These are phyloP conservation scores for Acleris cristana DNA, from an alignment of 2,888 invertebrate genomes.

Conservation along the genomic window DNA sequence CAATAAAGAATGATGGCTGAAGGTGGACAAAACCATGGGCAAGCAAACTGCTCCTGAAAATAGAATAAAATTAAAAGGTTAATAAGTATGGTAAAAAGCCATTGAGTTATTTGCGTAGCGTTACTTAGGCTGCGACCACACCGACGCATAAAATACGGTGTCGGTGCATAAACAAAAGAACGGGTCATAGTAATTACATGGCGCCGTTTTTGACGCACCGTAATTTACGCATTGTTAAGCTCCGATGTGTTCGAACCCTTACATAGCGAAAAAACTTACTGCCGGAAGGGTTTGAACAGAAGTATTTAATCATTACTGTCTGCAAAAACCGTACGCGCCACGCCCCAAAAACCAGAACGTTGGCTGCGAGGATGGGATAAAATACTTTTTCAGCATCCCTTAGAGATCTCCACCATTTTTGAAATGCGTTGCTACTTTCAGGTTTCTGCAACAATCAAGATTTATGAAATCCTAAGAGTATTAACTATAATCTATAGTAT, in stretches of 20 bases:
- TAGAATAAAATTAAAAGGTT: slow-evolving; percentile 26
- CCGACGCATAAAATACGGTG: too few relatives aligned
- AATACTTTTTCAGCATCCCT: slow-evolving; percentile 91
- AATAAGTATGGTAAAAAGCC: too few relatives aligned
- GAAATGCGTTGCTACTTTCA: too few relatives aligned
- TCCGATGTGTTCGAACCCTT: too few relatives aligned
- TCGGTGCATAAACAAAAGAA: too few relatives aligned
- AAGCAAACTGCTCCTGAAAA: slow-evolving; percentile 88
- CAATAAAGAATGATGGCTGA: slow-evolving; percentile 94
- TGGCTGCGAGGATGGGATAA: slow-evolving; percentile 90
- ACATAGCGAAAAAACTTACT: slow-evolving; percentile 78
- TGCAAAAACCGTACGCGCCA: slow-evolving; percentile 91
- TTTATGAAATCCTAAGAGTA: too few relatives aligned
- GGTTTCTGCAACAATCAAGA: not conserved
- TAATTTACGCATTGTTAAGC: too few relatives aligned
- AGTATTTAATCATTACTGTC: slow-evolving; percentile 91
- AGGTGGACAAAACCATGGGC: slow-evolving; percentile 97
- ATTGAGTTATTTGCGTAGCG: not conserved
- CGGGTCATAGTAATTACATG: too few relatives aligned
- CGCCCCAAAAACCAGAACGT: slow-evolving; percentile 90
- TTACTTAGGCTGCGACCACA: too few relatives aligned
- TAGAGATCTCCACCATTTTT: slow-evolving; percentile 88
- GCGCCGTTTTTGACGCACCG: too few relatives aligned
- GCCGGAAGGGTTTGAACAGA: slow-evolving; percentile 91
- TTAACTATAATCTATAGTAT: too few relatives aligned